phyloP scores from a whole-genome alignment of 2,888 invertebrate genomes.

The Eilema caniola region DNA sequence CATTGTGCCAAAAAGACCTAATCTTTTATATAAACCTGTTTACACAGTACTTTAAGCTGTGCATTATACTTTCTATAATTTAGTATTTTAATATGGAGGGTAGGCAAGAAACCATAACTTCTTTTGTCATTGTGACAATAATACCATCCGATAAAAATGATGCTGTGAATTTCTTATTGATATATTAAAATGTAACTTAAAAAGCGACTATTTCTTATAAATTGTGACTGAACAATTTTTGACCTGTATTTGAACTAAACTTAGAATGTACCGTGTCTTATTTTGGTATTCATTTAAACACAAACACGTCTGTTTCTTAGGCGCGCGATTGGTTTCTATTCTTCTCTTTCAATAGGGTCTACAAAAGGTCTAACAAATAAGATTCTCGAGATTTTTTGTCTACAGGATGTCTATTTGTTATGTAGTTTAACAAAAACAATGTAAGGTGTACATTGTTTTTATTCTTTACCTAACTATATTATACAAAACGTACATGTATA shows the following conservation, averaged over 20 bases:
- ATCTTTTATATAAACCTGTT: slow-evolving; percentile 40
- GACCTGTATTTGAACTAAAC: slow-evolving; percentile 75
- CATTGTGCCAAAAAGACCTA: slow-evolving; percentile 54
- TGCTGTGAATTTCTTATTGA: slow-evolving; percentile 67
- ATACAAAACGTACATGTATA: neutral
- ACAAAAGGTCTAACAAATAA: neutral
- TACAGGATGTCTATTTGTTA: neutral
- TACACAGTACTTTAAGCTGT: slow-evolving; percentile 40
- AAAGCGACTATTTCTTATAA: slow-evolving; percentile 75
- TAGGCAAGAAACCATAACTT: slow-evolving; percentile 25
- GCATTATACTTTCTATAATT: slow-evolving; percentile 40
- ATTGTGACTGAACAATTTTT: slow-evolving; percentile 82
- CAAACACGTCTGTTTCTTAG: slow-evolving; percentile 36
- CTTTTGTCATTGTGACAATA: slow-evolving; percentile 60
- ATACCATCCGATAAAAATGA: slow-evolving; percentile 56
- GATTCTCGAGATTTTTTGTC: neutral
- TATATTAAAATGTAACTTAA: slow-evolving; percentile 56
- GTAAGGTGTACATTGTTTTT: neutral
- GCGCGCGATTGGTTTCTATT: slow-evolving; percentile 52
- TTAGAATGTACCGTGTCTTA: slow-evolving; percentile 75
- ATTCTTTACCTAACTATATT: neutral
- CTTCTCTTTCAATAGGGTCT: slow-evolving; percentile 13
- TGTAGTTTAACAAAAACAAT: neutral
- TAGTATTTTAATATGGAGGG: slow-evolving; percentile 34
- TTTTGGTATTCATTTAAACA: slow-evolving; percentile 72